A percentile compares a stretch with the other conserved stretches of the same genome.
Evolutionary conservation across 2,797 vertebrate genomes (phyloP).

Genomic region (Staurois parvus): DNA sequence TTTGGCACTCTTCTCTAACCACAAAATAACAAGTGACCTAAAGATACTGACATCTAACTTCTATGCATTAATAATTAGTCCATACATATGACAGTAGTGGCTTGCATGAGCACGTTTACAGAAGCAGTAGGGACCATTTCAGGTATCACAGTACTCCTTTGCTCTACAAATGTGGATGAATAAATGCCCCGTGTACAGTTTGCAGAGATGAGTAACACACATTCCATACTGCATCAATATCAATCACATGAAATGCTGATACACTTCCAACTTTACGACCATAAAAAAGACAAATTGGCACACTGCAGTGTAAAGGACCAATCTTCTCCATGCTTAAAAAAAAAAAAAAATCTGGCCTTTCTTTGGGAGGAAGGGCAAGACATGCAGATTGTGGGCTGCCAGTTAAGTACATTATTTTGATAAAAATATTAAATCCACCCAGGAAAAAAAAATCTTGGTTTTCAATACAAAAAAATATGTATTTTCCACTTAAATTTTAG

Average conservation of each 20-base stretch:
- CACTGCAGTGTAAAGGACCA: conserved; percentile 14
- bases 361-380: conserved; percentile 11
- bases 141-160: neutral
- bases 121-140: neutral
- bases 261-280: neutral
- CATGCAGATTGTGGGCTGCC: conserved; percentile 25
- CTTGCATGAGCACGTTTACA: neutral
- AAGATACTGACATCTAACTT: neutral
- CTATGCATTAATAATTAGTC: neutral
- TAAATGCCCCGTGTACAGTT: neutral
- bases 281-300: conserved; percentile 11
- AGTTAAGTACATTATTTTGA: conserved; percentile 32
- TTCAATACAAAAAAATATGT: conserved; percentile 56
- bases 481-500: conserved; percentile 48
- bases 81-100: conserved; percentile 11
- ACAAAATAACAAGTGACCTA: conserved; percentile 12
- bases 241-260: neutral
- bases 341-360: conserved; percentile 6
- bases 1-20: neutral
- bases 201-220: neutral
- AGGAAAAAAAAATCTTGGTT: conserved; percentile 36
- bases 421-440: conserved; percentile 46
- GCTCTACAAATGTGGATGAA: conserved; percentile 2
- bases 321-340: neutral
- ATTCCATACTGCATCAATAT: neutral